Base-by-base conservation (phyloP, 2,797 vertebrate genomes). In the Phrynocephalus forsythii region DNA sequence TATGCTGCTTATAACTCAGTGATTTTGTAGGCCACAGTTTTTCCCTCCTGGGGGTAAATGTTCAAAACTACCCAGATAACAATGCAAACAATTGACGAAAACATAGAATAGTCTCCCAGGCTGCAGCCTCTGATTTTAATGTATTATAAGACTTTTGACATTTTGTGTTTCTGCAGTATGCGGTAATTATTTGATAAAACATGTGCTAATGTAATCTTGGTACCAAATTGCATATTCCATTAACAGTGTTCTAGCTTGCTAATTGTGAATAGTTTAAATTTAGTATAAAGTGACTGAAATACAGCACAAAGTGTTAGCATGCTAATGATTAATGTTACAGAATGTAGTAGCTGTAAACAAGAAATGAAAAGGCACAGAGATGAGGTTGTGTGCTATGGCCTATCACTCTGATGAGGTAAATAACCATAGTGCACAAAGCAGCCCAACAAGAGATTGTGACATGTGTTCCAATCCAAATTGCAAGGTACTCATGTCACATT, bases 241-340 rank as follows among this genome's bases (percentile, higher is more conserved):
- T 89, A 67, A 91, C 91, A 83, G 86, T 83, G 76, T 18, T 85
- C 5, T 79, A 85, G 28, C 22, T 28, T 82, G 84, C 66, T 86
- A 11, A 89, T 82, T 38, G 28, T 89, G 69, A 66, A 73, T 16
- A 88, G 9, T 88, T 86, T 81, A 88, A 87, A 90, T 90, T 6
- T 83, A 88, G 8, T 90, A 79, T 89, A 87, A 87, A 1, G 77
- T 66, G n/a, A 24, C 72, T 88, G 73, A 90, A 85, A 88, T 79
- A 63, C 6, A 69, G 67, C 89, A n/a, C 78, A 0, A 88, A 89
- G 8, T 90, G 48, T 3, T 88, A 38, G 4, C 38, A 48, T n/a
- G 11, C 5, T 71, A 76, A 63, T 86, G 85, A 38, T 84, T 71
- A 52, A 24, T 60, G 75, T 48, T 85, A 60, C 1, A 85, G 77